phyloP scores from a whole-genome alignment of 2,888 invertebrate genomes.

The Cataglyphis livida region DNA sequence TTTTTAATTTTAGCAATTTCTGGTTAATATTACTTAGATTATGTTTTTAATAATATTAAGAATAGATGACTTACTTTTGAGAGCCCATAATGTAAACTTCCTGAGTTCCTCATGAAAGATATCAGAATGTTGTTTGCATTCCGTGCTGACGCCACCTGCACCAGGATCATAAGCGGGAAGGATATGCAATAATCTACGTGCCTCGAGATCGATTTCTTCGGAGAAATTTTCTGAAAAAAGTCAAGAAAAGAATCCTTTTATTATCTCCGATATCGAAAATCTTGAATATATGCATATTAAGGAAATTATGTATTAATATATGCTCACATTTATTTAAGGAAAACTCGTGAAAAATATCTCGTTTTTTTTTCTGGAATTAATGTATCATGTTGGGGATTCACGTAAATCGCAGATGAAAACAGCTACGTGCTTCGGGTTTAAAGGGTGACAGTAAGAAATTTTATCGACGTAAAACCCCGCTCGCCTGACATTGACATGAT shows the following conservation, averaged over 20 bases:
- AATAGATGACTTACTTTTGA: constrained; percentile 78
- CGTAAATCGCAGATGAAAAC: constrained; percentile 40
- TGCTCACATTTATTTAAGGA: neutral
- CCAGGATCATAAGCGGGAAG: constrained; percentile 82
- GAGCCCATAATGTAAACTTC: constrained; percentile 83
- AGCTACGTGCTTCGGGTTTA: constrained; percentile 58
- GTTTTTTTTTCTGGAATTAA: neutral
- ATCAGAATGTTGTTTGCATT: constrained; percentile 80
- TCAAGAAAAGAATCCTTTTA: neutral
- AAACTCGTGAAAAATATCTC: neutral
- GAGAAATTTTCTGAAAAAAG: constrained; percentile 78
- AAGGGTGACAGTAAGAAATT: constrained; percentile 23
- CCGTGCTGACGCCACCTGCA: constrained; percentile 79
- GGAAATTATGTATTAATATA: neutral
- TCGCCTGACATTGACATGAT: constrained; percentile 54
- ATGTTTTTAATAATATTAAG: neutral
- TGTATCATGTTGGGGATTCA: constrained; percentile 27
- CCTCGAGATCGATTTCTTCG: constrained; percentile 79
- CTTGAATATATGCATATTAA: neutral
- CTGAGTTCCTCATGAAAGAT: constrained; percentile 80
- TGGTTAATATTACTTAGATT: neutral
- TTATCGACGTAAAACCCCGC: neutral
- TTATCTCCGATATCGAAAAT: neutral
- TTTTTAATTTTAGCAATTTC: neutral
- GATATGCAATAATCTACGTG: constrained; percentile 77